Base-by-base conservation (phyloP, 2,888 invertebrate genomes). In the Didymodactylos carnosus region DNA sequence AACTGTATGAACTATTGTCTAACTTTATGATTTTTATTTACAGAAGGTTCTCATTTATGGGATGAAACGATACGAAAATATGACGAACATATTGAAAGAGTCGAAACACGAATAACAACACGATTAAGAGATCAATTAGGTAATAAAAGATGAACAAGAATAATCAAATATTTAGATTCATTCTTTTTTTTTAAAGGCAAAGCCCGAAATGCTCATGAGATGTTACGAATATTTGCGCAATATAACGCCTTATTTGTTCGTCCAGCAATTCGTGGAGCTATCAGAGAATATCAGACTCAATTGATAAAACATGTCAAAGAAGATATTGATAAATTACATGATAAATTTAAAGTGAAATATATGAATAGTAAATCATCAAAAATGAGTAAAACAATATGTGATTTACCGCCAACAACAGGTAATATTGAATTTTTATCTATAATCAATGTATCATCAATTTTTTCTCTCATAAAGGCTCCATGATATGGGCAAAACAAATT, bases 171-270 rank as follows among this genome's bases (percentile, higher is more conserved):
- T n/a, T n/a, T n/a, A n/a, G n/a, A n/a, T n/a, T n/a, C n/a, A n/a
- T n/a, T n/a, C n/a, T n/a, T n/a, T n/a, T n/a, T n/a, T n/a, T n/a
- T n/a, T n/a, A n/a, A n/a, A n/a, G n/a, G 94, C 94, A n/a, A 94
- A 0, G 97, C 98, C 0, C 94, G 94, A 85, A 97, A 97, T 85
- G 98, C 98, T 27, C 97, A 97, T 82, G 98, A 99, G 78, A 99
- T 98, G 98, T 99, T 98, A 86, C 88, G 94, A 75, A 98, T 98
- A 80, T 87, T 87, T 85, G 94, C 94, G 0, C 89, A 97, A 25
- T 99, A 97, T 86, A 99, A 99, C 84, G 97, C 97, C 0, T 86
- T 99, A 72, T 98, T 99, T 85, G 94, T 99, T 13, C 88, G 98
- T 13, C 97, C 95, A 4, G 97, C 97, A 84, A 99, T 99, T 81